These are phyloP conservation scores for Bellardia bayeri DNA, from an alignment of 2,888 invertebrate species.

Conservation along the genomic window DNA sequence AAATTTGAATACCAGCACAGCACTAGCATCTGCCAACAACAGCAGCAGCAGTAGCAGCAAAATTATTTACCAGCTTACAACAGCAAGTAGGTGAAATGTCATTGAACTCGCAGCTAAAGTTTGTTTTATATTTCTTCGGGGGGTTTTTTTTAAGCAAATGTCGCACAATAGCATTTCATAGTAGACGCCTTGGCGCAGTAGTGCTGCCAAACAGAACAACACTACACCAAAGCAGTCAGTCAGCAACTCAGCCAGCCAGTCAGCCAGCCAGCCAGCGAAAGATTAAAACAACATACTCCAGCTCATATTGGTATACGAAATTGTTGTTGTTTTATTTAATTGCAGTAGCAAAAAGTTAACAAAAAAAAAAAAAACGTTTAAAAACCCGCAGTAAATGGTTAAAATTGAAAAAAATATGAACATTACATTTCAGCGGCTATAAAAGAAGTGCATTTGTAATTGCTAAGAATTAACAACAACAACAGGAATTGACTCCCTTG, in stretches of 20 bases:
- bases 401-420: neutral
- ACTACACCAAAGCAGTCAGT: slow-evolving; percentile 17
- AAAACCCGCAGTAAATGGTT: slow-evolving; percentile 45
- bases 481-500: slow-evolving; percentile 30
- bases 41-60: slow-evolving; percentile 48
- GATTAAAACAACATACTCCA: slow-evolving; percentile 46
- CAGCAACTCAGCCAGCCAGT: neutral
- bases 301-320: slow-evolving; percentile 22
- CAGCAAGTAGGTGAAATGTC: slow-evolving; percentile 75
- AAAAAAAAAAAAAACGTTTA: slow-evolving; percentile 4
- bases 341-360: slow-evolving; percentile 32
- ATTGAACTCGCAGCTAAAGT: slow-evolving; percentile 74
- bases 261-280: neutral
- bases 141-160: slow-evolving; percentile 59
- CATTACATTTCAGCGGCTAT: slow-evolving; percentile 25
- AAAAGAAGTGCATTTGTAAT: slow-evolving; percentile 21
- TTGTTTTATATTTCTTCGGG: slow-evolving; percentile 50
- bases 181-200: slow-evolving; percentile 71
- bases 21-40: slow-evolving; percentile 47
- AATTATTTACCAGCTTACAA: slow-evolving; percentile 59
- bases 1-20: slow-evolving; percentile 70
- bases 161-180: slow-evolving; percentile 58
- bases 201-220: slow-evolving; percentile 38
- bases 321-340: slow-evolving; percentile 1
- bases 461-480: slow-evolving; percentile 43